Conservation (phyloP, 2,113 vertebrate genomes). For the Neogobius melanostomus region DNA sequence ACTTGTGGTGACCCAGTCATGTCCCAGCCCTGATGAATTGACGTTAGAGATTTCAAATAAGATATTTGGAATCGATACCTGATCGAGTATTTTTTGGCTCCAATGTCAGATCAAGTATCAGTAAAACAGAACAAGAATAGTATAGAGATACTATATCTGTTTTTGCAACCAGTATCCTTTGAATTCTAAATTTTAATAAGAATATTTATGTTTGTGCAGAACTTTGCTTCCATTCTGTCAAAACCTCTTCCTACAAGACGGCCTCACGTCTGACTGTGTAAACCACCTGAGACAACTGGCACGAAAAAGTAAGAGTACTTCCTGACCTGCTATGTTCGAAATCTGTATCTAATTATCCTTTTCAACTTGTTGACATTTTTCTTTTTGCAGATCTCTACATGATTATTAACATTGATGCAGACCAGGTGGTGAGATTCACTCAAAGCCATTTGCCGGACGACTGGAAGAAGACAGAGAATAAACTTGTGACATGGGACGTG, state of each 20-base stretch:
- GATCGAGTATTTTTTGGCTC: too few relatives aligned
- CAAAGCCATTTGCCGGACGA: constrained; percentile 70
- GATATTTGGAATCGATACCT: too few relatives aligned
- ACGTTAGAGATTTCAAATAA: too few relatives aligned
- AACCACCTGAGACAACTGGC: constrained; percentile 70
- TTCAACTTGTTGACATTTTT: background rate
- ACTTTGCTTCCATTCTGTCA: constrained; percentile 77
- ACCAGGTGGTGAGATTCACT: constrained; percentile 55
- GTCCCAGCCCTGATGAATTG: too few relatives aligned
- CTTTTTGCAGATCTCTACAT: constrained; percentile 70
- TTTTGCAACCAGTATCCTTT: too few relatives aligned
- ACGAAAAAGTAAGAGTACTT: constrained; percentile 57
- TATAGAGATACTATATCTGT: too few relatives aligned
- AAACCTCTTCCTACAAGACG: constrained; percentile 71
- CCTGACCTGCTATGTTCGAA: background rate
- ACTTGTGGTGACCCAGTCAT: too few relatives aligned
- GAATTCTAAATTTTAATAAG: too few relatives aligned
- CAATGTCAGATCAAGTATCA: too few relatives aligned
- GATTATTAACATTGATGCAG: constrained; percentile 67
- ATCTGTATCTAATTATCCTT: background rate
- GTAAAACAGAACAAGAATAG: too few relatives aligned
- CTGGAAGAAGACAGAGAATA: constrained; percentile 61
- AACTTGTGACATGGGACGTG: constrained; percentile 71
- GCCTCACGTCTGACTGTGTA: constrained; percentile 64
- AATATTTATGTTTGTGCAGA: constrained; percentile 56